phyloP scores from a whole-genome alignment of 2,888 invertebrate genomes.

The Fragum whitleyi region DNA sequence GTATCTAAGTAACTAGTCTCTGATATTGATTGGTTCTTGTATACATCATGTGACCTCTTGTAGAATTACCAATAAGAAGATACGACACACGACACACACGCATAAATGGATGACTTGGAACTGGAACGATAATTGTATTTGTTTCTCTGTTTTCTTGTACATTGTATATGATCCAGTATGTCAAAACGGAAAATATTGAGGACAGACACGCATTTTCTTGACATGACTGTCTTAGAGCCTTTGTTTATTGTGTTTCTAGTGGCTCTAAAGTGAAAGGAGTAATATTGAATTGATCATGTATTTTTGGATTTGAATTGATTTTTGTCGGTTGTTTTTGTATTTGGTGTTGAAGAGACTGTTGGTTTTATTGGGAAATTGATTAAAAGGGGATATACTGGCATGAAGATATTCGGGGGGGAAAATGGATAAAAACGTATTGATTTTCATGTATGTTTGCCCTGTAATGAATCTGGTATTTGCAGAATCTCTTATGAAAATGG shows the following conservation, averaged over 20 bases:
- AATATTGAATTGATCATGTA: too few species aligned
- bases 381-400: neutral
- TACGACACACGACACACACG: neutral
- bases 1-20: neutral
- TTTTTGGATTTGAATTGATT: too few species aligned
- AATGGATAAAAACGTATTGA: neutral
- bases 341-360: neutral
- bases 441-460: neutral
- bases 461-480: neutral
- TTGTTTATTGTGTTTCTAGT: neutral
- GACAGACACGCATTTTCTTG: neutral
- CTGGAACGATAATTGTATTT: conserved; percentile 17
- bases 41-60: conserved; percentile 10
- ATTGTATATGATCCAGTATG: neutral
- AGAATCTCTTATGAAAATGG: too few species aligned
- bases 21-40: neutral
- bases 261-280: neutral
- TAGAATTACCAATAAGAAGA: conserved; percentile 22
- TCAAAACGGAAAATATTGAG: neutral
- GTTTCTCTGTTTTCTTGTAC: neutral
- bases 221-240: neutral
- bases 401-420: neutral
- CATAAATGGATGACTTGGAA: conserved; percentile 4
- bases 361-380: neutral
- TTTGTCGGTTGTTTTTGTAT: too few species aligned